A percentile compares a stretch with the other conserved stretches of the same genome.
phyloP scores from a whole-genome alignment of 2,113 vertebrate species.

The cat (Felis catus) region DNA sequence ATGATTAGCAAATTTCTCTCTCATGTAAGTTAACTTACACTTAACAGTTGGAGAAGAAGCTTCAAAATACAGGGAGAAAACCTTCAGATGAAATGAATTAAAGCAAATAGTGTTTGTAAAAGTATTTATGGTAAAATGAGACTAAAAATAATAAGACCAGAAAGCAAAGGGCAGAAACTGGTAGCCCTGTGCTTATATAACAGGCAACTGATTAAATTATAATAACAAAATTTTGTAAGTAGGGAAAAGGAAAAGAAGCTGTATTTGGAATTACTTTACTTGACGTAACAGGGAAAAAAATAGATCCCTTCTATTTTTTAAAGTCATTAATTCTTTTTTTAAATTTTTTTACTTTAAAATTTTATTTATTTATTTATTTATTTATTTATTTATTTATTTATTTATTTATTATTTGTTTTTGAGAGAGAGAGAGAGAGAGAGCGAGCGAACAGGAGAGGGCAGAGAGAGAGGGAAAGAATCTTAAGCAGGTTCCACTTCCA shows the following conservation, averaged over 20 bases:
- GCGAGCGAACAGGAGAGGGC: too few species aligned
- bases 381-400: too few species aligned
- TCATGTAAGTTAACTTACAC: background rate
- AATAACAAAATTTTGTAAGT: background rate
- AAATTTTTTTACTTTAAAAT: too few species aligned
- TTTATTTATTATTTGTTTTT: too few species aligned
- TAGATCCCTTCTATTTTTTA: background rate
- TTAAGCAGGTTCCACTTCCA: too few species aligned
- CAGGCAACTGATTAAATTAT: background rate
- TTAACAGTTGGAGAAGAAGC: background rate
- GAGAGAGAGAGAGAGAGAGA: too few species aligned
- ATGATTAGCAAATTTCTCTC: background rate
- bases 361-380: too few species aligned
- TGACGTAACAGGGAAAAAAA: background rate
- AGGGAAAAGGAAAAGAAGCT: background rate
- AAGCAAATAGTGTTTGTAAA: background rate
- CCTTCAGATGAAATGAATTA: background rate
- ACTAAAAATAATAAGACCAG: background rate
- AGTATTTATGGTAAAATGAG: background rate
- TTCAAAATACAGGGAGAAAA: background rate
- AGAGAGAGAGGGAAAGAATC: too few species aligned
- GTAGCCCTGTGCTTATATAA: fast-evolving
- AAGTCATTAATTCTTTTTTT: background rate
- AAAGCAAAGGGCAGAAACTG: background rate
- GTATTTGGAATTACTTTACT: background rate